phyloP scores from a whole-genome alignment of 2,888 invertebrate species.

The Alviniconcha strummeri region DNA sequence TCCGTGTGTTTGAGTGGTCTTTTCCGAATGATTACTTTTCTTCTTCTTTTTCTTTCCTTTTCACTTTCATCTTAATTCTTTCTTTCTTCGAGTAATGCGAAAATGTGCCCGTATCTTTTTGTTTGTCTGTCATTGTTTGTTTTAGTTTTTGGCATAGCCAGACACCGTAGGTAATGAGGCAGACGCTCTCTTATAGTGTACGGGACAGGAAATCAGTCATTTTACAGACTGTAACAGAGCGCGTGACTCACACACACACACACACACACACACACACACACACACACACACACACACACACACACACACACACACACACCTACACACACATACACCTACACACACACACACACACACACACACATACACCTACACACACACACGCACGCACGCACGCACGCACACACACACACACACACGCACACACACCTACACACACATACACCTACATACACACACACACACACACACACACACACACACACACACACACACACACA shows the following conservation, averaged over 20 bases:
- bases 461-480: background rate
- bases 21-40: too few species aligned
- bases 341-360: slow-evolving; percentile 1
- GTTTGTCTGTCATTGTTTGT: too few species aligned
- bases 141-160: too few species aligned
- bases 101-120: too few species aligned
- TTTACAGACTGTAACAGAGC: too few species aligned
- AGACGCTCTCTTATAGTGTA: too few species aligned
- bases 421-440: background rate
- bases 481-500: slow-evolving; percentile 1
- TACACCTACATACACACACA: background rate
- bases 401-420: background rate
- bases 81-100: too few species aligned
- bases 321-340: background rate
- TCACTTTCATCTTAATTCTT: too few species aligned
- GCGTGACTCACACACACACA: background rate
- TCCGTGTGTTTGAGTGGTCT: too few species aligned
- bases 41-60: too few species aligned
- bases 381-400: background rate
- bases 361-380: background rate
- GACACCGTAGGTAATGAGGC: too few species aligned
- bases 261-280: background rate
- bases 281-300: slow-evolving; percentile 1
- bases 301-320: background rate
- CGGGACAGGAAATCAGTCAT: too few species aligned